phyloP scores from a whole-genome alignment of 1,140 invertebrate species.

The Ectropis grisescens region DNA sequence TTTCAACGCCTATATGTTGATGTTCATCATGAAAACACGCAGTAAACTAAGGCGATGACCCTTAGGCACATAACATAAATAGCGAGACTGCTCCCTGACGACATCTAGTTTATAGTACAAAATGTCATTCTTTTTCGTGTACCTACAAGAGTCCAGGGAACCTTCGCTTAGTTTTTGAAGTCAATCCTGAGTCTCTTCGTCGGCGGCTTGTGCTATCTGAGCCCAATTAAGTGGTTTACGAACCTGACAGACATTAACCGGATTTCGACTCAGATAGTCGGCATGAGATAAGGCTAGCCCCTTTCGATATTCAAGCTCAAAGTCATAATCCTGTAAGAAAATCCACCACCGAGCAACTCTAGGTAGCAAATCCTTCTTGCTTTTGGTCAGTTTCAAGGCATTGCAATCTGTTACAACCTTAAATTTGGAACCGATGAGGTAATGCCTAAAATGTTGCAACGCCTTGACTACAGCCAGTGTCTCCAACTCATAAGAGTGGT shows the following conservation, averaged over 20 bases:
- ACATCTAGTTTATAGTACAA: constrained; percentile 4
- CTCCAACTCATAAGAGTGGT: constrained; percentile 15
- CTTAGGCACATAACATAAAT: constrained; percentile 6
- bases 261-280: constrained; percentile 27
- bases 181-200: constrained; percentile 5
- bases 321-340: constrained; percentile 29
- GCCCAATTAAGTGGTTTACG: constrained; percentile 7
- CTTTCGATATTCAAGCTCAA: constrained; percentile 36
- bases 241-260: constrained; percentile 2
- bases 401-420: constrained; percentile 16
- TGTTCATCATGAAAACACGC: constrained; percentile 21
- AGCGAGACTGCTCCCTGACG: constrained; percentile 3
- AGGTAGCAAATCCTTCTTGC: constrained; percentile 31
- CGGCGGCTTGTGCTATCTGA: constrained; percentile 6
- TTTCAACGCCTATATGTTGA: constrained; percentile 17
- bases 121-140: constrained; percentile 3
- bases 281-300: constrained; percentile 20
- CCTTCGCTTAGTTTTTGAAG: constrained; percentile 1
- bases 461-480: constrained; percentile 11
- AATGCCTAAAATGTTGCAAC: constrained; percentile 13
- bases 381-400: constrained; percentile 9
- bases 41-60: constrained; percentile 12
- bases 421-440: constrained; percentile 13
- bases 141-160: constrained; percentile 1
- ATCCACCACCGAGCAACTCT: constrained; percentile 35